These are phyloP conservation scores for Empidonax alnorum DNA, from an alignment of 2,113 vertebrate genomes.

Conservation along the genomic window DNA sequence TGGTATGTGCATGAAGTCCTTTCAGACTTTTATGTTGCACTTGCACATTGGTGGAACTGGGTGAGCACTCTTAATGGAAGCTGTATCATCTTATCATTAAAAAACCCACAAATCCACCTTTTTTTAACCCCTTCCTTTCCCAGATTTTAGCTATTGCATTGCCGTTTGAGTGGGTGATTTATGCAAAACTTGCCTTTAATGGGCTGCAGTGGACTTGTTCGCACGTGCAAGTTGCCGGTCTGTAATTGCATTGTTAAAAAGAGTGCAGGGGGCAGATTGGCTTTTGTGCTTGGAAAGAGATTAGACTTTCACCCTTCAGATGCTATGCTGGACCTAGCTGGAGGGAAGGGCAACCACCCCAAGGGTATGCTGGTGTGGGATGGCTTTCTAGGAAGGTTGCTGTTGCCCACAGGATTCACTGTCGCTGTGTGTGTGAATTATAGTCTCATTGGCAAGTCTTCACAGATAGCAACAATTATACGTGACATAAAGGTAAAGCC, in stretches of 20 bases:
- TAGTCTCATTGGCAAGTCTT: neutral
- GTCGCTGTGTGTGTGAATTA: neutral
- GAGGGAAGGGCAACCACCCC: neutral
- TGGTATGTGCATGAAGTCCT: neutral
- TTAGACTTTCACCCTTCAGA: constrained; percentile 28
- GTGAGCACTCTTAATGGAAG: neutral
- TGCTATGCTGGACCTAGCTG: neutral
- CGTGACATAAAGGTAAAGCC: neutral
- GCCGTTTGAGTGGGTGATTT: neutral
- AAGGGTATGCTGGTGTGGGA: neutral
- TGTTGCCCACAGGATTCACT: neutral
- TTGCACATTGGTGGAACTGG: neutral
- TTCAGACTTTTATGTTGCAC: neutral
- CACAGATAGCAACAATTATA: neutral
- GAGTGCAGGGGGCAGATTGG: neutral
- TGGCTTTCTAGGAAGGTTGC: neutral
- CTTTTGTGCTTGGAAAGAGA: constrained; percentile 2
- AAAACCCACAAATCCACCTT: neutral
- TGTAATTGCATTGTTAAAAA: neutral
- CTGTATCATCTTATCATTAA: neutral
- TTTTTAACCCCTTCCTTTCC: neutral
- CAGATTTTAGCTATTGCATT: neutral
- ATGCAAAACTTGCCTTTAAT: neutral
- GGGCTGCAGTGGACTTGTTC: neutral
- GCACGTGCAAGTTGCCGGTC: neutral